Evolutionary conservation across 2,888 invertebrate species (phyloP).

Genomic region (Meandrusa payeni): DNA sequence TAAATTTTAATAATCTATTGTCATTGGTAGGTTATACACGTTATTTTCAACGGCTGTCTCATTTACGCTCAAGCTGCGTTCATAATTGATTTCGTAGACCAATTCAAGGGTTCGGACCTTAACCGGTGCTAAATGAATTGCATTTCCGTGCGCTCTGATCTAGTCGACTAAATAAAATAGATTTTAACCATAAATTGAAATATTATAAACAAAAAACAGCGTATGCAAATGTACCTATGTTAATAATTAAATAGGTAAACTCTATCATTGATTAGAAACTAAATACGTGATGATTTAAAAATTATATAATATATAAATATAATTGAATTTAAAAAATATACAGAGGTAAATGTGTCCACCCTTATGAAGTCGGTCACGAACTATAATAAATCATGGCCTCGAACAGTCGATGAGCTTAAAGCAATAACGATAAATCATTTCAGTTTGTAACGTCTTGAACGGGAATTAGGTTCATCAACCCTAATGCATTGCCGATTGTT

Average conservation of each 20-base stretch:
- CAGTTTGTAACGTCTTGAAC: slow-evolving; percentile 40
- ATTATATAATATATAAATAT: no score
- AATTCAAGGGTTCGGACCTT: slow-evolving; percentile 10
- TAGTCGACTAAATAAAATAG: no score
- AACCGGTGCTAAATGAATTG: slow-evolving; percentile 9
- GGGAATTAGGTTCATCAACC: slow-evolving; percentile 62
- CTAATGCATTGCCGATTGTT: slow-evolving; percentile 39
- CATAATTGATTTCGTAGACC: slow-evolving; percentile 5
- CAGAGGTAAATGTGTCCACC: slow-evolving; percentile 1
- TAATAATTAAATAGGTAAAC: no score
- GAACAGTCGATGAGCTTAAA: background rate
- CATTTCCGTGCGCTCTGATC: background rate
- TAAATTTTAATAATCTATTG: no score
- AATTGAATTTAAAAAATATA: no score
- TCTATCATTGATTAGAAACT: no score
- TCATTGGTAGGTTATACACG: no score
- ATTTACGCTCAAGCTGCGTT: background rate
- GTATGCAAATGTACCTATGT: no score
- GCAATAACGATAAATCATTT: slow-evolving; percentile 18
- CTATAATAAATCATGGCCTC: slow-evolving; percentile 2
- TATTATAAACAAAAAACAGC: no score
- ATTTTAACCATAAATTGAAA: no score
- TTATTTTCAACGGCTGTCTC: background rate
- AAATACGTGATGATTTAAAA: no score
- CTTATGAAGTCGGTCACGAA: slow-evolving; percentile 1